These are phyloP conservation scores for Tapirus terrestris DNA, from an alignment of 2,113 vertebrate species.

Conservation along the genomic window DNA sequence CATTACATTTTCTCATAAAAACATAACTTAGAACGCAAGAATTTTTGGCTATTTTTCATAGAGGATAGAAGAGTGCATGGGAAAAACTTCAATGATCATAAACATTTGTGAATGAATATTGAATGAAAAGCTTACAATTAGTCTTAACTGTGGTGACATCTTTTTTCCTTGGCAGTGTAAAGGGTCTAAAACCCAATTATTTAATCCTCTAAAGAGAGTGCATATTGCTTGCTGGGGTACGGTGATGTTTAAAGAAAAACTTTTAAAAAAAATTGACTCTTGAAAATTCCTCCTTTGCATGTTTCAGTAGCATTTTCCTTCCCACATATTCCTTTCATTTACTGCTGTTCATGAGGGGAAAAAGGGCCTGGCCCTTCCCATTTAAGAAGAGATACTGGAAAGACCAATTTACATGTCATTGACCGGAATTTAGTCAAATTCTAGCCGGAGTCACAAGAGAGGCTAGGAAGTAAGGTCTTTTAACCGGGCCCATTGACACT, in stretches of 20 bases:
- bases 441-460: neutral
- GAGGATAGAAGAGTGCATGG: neutral
- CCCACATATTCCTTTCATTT: neutral
- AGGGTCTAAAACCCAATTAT: neutral
- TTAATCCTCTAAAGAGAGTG: constrained; percentile 40
- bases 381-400: neutral
- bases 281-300: neutral
- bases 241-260: neutral
- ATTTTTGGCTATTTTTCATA: neutral
- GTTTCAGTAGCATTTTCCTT: constrained; percentile 29
- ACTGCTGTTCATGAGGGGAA: neutral
- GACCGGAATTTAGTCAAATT: neutral
- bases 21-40: neutral
- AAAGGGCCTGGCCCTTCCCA: neutral
- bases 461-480: neutral
- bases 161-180: neutral
- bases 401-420: neutral
- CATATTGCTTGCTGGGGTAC: neutral
- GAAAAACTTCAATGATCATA: neutral
- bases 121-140: constrained; percentile 2
- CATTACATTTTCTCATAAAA: constrained; percentile 60
- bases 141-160: constrained; percentile 41
- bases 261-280: neutral
- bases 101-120: neutral
- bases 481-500: neutral